phyloP scores from a whole-genome alignment of 2,797 vertebrate genomes.

The Corythornis leucogaster region DNA sequence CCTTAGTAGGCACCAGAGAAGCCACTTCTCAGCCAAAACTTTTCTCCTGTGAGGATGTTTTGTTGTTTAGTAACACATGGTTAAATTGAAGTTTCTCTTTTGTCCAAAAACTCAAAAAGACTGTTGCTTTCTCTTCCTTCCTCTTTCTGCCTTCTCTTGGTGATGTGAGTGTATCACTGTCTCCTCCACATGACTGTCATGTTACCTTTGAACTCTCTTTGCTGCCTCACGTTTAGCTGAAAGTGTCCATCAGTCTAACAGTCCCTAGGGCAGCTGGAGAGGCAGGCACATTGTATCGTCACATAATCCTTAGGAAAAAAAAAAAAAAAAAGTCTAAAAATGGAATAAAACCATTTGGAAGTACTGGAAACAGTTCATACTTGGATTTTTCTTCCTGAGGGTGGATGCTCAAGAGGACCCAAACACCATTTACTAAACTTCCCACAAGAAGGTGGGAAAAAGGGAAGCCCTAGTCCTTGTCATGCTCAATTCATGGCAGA shows the following conservation, averaged over 20 bases:
- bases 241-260: neutral
- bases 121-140: neutral
- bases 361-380: neutral
- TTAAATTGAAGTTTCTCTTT: neutral
- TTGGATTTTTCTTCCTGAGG: neutral
- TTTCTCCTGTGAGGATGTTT: neutral
- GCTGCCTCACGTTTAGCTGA: neutral
- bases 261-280: neutral
- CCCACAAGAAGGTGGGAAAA: neutral
- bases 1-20: neutral
- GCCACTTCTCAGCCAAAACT: neutral
- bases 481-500: neutral
- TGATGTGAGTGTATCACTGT: neutral
- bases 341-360: neutral
- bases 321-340: neutral
- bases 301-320: neutral
- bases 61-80: neutral
- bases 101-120: neutral
- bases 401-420: neutral
- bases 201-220: neutral
- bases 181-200: fast-evolving
- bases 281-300: neutral
- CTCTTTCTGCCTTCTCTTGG: fast-evolving
- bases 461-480: neutral
- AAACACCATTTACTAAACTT: fast-evolving